Base-by-base conservation (phyloP, 2,888 invertebrate genomes). In the Caenorhabditis japonica region DNA sequence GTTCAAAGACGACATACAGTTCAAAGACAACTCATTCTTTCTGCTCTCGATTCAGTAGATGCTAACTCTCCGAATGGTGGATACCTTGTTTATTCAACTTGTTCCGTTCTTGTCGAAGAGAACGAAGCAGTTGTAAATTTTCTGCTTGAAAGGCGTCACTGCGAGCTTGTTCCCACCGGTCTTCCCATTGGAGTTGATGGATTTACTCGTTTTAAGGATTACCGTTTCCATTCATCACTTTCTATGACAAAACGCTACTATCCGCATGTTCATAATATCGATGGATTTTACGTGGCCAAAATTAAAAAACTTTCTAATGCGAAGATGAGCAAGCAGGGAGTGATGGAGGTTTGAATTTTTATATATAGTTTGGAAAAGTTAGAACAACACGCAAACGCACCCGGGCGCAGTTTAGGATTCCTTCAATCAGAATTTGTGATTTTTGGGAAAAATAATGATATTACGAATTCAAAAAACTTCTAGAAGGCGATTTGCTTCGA, bases 221-320 rank as follows among this genome's bases (percentile, higher is more conserved):
- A 89, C 75, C 85, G 94, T 81, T 97, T 94, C 90, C 95, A 97
- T 89, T 94, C 94, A 0, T 93, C 93, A 12, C 89, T 99, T 88
- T 94, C 94, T 87, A 89, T 94, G 66, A 93, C 95, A 0, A 92
- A 92, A 87, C 91, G 99, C 55, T 96, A 94, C 90, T 99, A 99
- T 89, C 99, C 99, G 0, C 99, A 99, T 88, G 93, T 93, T 3
- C 95, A 99, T 88, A 99, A 99, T 88, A 94, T 99, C 93, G 99
- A 99, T 89, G 99, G 99, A 3, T 99, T 99, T 89, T 99, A 93
- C 90, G 96, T 99, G 1, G 97, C 97, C 0, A 99, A 99, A 90
- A 89, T 99, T 13, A 95, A 95, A 89, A 99, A 99, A 88, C 93
- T 96, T 88, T 94, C 94, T 0, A 94, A 96, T 90, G 75, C 76